Evolutionary conservation across 2,113 vertebrate species (phyloP), one percentile per base, ranked within the genome.

Genomic region (Seriola dumerili): DNA sequence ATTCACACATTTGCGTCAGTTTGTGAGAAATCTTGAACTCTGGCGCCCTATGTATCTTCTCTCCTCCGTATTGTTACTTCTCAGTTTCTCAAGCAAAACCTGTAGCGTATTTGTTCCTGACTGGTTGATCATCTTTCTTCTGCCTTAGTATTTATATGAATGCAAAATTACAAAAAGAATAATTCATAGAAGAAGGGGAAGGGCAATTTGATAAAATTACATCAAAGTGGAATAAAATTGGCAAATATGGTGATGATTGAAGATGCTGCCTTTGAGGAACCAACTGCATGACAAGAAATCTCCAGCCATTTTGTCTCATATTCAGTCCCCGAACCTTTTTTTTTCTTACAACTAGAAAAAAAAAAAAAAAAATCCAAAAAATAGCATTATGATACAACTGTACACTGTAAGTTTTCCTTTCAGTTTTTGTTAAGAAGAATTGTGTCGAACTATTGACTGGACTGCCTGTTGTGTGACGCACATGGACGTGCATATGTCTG

Each of bases 1-100:
- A 32, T 46, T 80, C 62, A 69, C 66, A 82, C 67, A 19, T 61
- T 77, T 58, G 8, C 36, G 38, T 42, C 9, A 4, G 76, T 50
- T 6, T 52, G 58, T 59, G 46, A 76, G 12, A 64, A 61, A 66
- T 58, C 34, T n/a, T 50, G 13, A 48, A 68, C 58, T 66, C 23
- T 76, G 32, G 61, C 50, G 69, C 29, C 13, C 52, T 34, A 3
- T 19, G 7, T 57, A 11, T 68, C 23, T 64, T 63, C 23, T 50
- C 4, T 57, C 5, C 23, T 36, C 16, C 1, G 5, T 50, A 36
- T 42, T 36, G 25, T 25, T 57, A n/a, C 17, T 34, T 75, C 34
- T 54, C 19, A 75, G 10, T 44, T 46, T 76, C 7, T 25, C 2
- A 65, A 40, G 38, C 50, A 76, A 58, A 57, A 9, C 16, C n/a